Conservation (phyloP, 2,888 invertebrate genomes). For the Eurois occulta region DNA sequence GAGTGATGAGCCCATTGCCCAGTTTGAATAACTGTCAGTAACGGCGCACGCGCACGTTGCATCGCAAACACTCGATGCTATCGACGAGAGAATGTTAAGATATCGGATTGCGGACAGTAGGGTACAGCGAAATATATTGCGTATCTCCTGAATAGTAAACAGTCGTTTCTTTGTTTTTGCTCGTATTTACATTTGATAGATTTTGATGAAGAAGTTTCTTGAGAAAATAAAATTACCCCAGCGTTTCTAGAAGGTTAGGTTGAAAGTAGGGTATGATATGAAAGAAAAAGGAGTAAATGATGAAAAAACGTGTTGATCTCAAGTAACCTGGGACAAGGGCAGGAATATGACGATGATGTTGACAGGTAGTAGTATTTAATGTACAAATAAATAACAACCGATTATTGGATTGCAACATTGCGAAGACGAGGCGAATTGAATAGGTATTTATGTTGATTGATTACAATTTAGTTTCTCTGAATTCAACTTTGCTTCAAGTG, state of each 20-base stretch:
- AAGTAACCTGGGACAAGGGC: not conserved
- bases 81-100: slow-evolving; percentile 46
- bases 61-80: slow-evolving; percentile 60
- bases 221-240: not conserved
- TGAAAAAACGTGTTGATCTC: not conserved
- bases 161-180: not conserved
- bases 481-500: not conserved
- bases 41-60: slow-evolving; percentile 69
- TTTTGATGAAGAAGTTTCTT: not conserved
- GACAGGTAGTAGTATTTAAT: not conserved
- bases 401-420: not conserved
- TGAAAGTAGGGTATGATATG: not conserved
- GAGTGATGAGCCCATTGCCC: slow-evolving; percentile 59
- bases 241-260: not conserved
- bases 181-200: no score
- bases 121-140: slow-evolving; percentile 6
- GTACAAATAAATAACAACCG: not conserved
- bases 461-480: not conserved
- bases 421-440: not conserved
- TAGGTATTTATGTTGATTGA: not conserved
- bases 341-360: not conserved
- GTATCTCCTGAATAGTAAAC: not conserved
- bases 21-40: slow-evolving; percentile 74
- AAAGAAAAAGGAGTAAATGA: not conserved
- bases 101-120: slow-evolving; percentile 30